Conservation (phyloP, 2,113 vertebrate species). For the Amazona guildingii region DNA sequence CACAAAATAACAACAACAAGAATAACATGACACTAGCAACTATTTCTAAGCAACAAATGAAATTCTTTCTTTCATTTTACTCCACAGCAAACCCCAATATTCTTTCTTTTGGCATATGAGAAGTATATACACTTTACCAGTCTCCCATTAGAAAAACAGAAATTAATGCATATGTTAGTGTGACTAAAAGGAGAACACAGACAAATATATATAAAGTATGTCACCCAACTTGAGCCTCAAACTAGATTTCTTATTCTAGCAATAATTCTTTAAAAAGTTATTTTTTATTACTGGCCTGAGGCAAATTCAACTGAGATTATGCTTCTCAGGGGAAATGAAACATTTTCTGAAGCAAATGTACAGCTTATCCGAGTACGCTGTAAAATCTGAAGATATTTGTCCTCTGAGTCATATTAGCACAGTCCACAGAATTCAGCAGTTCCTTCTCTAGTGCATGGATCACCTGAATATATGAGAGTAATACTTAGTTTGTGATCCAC, state of each 20-base stretch:
- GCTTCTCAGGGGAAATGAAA: neutral
- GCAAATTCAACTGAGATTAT: conserved; percentile 1
- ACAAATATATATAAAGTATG: neutral
- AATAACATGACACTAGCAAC: neutral
- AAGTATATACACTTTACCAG: neutral
- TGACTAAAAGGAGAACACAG: neutral
- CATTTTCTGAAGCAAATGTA: neutral
- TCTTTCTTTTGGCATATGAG: neutral
- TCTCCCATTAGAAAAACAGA: neutral
- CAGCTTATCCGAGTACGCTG: neutral
- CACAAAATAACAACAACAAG: neutral
- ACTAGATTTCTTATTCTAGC: neutral
- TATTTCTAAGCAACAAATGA: neutral
- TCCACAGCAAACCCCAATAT: neutral
- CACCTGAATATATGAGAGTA: neutral
- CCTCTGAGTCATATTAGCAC: neutral
- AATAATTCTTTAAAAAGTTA: neutral
- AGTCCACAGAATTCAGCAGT: neutral
- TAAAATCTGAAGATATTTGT: neutral
- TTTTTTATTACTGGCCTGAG: conserved; percentile 11
- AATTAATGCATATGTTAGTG: neutral
- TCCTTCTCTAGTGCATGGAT: neutral
- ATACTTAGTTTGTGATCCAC: neutral
- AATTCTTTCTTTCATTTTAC: neutral
- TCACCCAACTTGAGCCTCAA: neutral